Evolutionary conservation across 2,888 invertebrate species (phyloP), one percentile per base, ranked within the genome.

Genomic region (Stictocephala bisonia): DNA sequence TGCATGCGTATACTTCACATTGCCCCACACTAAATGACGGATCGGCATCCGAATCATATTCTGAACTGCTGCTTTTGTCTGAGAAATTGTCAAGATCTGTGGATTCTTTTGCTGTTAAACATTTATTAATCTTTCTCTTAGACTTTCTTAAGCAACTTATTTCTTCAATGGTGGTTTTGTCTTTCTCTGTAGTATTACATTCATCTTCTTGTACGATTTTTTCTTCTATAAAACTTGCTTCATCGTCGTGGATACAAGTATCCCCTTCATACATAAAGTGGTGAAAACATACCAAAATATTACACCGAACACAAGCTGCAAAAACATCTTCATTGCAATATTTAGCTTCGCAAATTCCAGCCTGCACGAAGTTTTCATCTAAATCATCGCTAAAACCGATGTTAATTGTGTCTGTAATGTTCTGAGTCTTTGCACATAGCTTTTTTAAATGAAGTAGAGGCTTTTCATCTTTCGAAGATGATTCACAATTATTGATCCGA

Each of bases 31-130:
- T 9, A 53, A 26, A 53, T 26, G 26, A 24, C 27, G 53, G 24
- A 53, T 53, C 53, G 3, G 26, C 13, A 50, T 53, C 53, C 24
- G 53, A 53, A 27, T 53, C 53, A 53, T 53, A 44, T 9, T n/a
- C 44, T n/a, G 15, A 44, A 44, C 7, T 11, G 15, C 44, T 44
- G 44, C 44, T 44, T 9, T 44, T 7, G 7, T 44, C 44, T 9
- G 44, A 9, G 15, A 4, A 4, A 44, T 44, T 15, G 7, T 44
- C 44, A 44, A 9, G 4, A 44, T 9, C 15, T 44, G 15, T n/a
- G 15, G 15, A n/a, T n/a, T 6, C 9, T 15, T 15, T 44, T 11
- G 9, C 4, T 44, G 7, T 9, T 44, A n/a, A n/a, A n/a, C n/a
- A n/a, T n/a, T n/a, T n/a, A n/a, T n/a, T n/a, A n/a, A n/a, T n/a